Conservation (phyloP, 2,888 invertebrate genomes). For the Chymomyza procnemis region DNA sequence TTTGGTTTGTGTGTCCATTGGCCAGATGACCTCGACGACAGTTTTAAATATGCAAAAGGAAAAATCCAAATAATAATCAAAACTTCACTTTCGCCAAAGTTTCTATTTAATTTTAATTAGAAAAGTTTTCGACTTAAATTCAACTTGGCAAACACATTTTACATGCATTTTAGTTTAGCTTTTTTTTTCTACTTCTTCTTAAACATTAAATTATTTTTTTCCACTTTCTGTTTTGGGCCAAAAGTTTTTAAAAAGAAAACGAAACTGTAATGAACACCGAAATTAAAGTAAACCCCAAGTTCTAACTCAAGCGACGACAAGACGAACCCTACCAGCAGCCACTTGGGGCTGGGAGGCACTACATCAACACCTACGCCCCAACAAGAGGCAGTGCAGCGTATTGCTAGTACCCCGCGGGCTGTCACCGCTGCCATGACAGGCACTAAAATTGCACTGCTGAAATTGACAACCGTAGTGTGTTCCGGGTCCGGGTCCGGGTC, state of each 20-base stretch:
- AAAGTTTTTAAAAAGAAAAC: constrained; percentile 7
- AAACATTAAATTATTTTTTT: not conserved
- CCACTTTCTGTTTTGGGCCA: not conserved
- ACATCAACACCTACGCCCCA: not conserved
- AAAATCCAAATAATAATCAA: constrained; percentile 65
- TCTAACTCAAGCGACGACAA: too few species aligned
- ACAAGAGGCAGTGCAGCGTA: not conserved
- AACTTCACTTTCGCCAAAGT: constrained; percentile 50
- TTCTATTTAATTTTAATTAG: constrained; percentile 70
- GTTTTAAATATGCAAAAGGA: constrained; percentile 21
- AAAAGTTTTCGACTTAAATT: constrained; percentile 67
- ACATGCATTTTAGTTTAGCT: constrained; percentile 16
- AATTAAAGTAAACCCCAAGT: constrained; percentile 1
- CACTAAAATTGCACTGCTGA: constrained; percentile 42
- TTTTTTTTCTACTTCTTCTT: constrained; percentile 7
- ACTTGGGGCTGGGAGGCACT: not conserved
- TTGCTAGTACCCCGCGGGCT: not conserved
- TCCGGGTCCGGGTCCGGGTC: not conserved
- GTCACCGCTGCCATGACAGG: constrained; percentile 25
- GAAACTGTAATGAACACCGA: constrained; percentile 10
- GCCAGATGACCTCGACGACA: not conserved
- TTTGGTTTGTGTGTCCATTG: not conserved
- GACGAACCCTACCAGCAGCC: not conserved
- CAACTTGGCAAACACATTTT: constrained; percentile 46
- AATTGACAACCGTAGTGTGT: constrained; percentile 39